Conservation (phyloP, 2,888 invertebrate species). For the Raillietiella orientalis region DNA sequence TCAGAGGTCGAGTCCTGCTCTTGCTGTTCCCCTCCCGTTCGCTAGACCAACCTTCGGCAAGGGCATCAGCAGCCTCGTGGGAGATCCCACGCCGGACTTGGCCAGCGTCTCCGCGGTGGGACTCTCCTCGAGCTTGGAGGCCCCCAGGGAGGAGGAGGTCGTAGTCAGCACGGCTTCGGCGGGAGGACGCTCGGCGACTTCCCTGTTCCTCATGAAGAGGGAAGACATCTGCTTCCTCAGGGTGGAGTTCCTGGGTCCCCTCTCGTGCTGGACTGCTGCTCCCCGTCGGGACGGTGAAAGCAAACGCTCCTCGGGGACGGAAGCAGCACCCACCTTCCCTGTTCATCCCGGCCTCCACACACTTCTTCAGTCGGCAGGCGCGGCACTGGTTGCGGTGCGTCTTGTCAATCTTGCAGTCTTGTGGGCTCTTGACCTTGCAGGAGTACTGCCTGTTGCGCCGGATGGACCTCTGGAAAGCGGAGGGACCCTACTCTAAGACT, state of each 20-base stretch:
- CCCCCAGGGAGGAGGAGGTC: not conserved
- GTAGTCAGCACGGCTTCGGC: not conserved
- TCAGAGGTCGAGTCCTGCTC: constrained; percentile 1
- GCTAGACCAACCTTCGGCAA: too few species aligned
- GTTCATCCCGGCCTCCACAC: constrained; percentile 79
- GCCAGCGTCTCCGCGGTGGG: too few species aligned
- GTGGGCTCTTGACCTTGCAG: constrained; percentile 67
- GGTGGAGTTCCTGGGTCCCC: constrained; percentile 84
- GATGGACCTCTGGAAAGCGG: constrained; percentile 51
- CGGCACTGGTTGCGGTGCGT: constrained; percentile 86
- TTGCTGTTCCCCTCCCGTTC: too few species aligned
- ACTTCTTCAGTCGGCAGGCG: constrained; percentile 63
- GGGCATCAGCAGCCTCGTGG: too few species aligned
- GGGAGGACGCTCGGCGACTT: not conserved
- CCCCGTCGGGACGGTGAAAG: too few species aligned
- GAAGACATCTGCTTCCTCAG: constrained; percentile 66
- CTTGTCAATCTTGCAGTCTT: constrained; percentile 67
- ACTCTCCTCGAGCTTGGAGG: too few species aligned
- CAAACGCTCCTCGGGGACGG: too few species aligned
- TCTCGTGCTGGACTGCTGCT: constrained; percentile 90
- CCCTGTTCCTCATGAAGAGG: constrained; percentile 22
- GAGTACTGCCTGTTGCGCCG: constrained; percentile 76
- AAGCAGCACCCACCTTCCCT: constrained; percentile 35
- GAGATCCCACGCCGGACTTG: too few species aligned
- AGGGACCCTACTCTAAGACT: too few species aligned